phyloP scores from a whole-genome alignment of 2,113 vertebrate genomes.

The Microtus ochrogaster region DNA sequence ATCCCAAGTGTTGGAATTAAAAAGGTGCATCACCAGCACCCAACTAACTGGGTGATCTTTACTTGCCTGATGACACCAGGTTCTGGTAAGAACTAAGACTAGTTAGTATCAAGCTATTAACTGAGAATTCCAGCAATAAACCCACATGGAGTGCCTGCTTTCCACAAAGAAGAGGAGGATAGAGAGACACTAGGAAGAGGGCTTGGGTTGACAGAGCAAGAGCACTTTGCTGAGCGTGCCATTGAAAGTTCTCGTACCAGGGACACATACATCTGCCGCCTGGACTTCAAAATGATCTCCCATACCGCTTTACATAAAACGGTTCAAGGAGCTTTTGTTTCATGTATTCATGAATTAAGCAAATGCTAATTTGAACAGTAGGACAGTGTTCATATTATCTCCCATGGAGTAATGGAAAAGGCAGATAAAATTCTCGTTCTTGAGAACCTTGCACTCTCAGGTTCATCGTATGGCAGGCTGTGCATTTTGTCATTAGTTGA shows the following conservation, averaged over 20 bases:
- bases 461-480: not conserved
- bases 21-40: no score
- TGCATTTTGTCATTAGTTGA: no score
- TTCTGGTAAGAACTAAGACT: not conserved
- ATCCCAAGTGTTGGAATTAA: no score
- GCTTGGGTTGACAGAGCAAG: not conserved
- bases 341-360: not conserved
- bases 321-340: not conserved
- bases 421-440: not conserved
- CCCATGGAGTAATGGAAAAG: not conserved
- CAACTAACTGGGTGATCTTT: not conserved
- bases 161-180: not conserved
- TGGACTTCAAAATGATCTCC: not conserved
- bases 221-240: not conserved
- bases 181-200: not conserved
- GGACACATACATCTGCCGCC: not conserved
- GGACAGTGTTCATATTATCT: not conserved
- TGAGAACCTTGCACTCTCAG: not conserved
- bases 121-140: not conserved
- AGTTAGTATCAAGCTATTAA: not conserved
- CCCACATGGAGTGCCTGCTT: not conserved
- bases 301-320: not conserved
- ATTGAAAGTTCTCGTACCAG: not conserved
- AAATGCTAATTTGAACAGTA: not conserved
- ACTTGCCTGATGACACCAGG: not conserved